A percentile compares a stretch with the other conserved stretches of the same genome.
These are phyloP conservation scores for Chrysotoxum bicinctum DNA, from an alignment of 2,888 invertebrate species.

Conservation along the genomic window DNA sequence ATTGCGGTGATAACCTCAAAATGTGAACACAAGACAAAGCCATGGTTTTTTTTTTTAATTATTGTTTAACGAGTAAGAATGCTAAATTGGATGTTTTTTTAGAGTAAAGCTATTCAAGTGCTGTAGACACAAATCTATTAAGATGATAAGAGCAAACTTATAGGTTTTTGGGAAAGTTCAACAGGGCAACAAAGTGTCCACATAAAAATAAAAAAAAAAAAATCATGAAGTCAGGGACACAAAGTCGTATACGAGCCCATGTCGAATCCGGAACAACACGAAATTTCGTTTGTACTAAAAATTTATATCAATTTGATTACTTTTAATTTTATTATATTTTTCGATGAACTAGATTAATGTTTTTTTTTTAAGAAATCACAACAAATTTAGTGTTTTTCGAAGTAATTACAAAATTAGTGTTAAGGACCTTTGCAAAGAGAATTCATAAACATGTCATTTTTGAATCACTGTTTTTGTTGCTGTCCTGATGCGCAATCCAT, in stretches of 20 bases:
- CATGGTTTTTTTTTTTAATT: neutral
- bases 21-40: constrained; percentile 1
- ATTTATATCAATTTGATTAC: neutral
- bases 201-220: neutral
- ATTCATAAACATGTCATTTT: too few relatives aligned
- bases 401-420: neutral
- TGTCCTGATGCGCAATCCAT: too few relatives aligned
- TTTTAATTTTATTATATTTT: neutral
- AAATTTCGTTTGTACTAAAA: neutral
- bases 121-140: neutral
- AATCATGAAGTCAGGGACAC: neutral
- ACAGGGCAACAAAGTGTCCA: neutral
- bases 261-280: neutral
- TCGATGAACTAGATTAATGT: neutral
- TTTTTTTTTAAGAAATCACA: neutral
- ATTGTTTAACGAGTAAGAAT: neutral
- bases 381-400: neutral
- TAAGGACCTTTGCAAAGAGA: neutral
- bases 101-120: neutral
- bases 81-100: too few relatives aligned
- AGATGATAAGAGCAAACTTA: neutral
- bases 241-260: neutral
- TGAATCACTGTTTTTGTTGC: too few relatives aligned
- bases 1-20: constrained; percentile 56
- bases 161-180: neutral